Conservation (phyloP, 2,888 invertebrate species). For the Orchesellides sinensis region DNA sequence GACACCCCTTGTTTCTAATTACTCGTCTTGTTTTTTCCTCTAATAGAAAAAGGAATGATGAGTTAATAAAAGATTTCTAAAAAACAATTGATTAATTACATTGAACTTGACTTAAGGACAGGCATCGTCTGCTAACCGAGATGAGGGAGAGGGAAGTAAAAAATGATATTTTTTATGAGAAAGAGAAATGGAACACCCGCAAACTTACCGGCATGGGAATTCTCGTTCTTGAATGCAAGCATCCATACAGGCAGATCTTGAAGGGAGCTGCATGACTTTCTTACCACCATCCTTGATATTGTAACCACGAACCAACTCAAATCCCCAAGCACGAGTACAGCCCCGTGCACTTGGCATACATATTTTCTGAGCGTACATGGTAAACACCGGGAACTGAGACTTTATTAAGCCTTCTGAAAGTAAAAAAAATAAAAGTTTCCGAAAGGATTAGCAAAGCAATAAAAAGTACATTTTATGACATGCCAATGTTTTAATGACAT, state of each 20-base stretch:
- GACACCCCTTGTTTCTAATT: too few species aligned
- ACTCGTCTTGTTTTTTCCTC: too few species aligned
- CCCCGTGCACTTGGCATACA: conserved; percentile 75
- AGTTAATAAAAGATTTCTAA: too few species aligned
- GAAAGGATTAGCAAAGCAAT: conserved; percentile 14
- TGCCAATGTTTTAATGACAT: conserved; percentile 26
- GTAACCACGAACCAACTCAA: conserved; percentile 77
- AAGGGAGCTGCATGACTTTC: conserved; percentile 74
- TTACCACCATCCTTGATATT: conserved; percentile 75
- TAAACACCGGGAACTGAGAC: conserved; percentile 77
- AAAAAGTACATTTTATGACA: conserved; percentile 37
- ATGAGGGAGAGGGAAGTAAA: too few species aligned
- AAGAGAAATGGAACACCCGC: conserved; percentile 58
- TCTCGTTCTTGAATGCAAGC: conserved; percentile 77
- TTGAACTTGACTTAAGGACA: too few species aligned
- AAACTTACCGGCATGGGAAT: conserved; percentile 77
- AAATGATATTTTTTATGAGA: background rate
- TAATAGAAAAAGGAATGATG: too few species aligned
- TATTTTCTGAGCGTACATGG: conserved; percentile 76
- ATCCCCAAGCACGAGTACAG: conserved; percentile 77
- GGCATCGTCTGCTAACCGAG: too few species aligned
- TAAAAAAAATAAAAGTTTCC: conserved; percentile 48
- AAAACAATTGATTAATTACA: too few species aligned
- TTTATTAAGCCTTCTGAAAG: conserved; percentile 76
- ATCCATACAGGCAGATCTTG: conserved; percentile 76